These are phyloP conservation scores for Eupithecia subfuscata DNA, from an alignment of 2,888 invertebrate genomes.

Conservation along the genomic window DNA sequence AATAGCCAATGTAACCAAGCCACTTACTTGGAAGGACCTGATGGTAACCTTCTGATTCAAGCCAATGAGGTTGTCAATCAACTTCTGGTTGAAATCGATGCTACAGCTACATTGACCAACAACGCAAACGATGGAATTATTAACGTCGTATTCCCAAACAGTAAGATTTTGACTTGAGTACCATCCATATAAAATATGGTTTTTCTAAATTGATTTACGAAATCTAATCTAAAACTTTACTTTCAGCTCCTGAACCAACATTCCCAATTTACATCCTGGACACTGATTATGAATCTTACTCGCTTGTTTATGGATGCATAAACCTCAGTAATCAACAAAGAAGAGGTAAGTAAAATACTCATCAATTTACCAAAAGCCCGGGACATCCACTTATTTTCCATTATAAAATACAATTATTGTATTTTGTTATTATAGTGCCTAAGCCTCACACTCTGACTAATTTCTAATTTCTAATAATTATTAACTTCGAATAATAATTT, in stretches of 20 bases:
- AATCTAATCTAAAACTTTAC: neutral
- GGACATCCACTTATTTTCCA: neutral
- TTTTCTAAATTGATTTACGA: neutral
- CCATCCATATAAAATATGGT: neutral
- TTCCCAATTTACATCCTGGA: conserved; percentile 57
- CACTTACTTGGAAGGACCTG: conserved; percentile 71
- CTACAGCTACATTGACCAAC: conserved; percentile 63
- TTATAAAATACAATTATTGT: neutral
- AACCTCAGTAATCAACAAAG: conserved; percentile 56
- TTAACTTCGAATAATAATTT: too few relatives aligned
- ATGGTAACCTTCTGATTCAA: conserved; percentile 49
- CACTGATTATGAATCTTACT: conserved; percentile 85
- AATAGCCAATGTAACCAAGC: conserved; percentile 85
- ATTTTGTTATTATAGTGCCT: too few relatives aligned
- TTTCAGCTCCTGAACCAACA: conserved; percentile 45
- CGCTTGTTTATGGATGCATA: conserved; percentile 85
- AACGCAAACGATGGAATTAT: conserved; percentile 72
- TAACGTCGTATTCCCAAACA: conserved; percentile 66
- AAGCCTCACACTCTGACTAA: too few relatives aligned
- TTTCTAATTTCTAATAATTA: too few relatives aligned
- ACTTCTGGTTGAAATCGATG: conserved; percentile 74
- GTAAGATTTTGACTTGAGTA: conserved; percentile 43
- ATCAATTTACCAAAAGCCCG: neutral
- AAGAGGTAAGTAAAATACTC: conserved; percentile 44
- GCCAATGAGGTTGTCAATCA: conserved; percentile 71